Conservation (phyloP, 1,140 invertebrate genomes). For the Lethocerus indicus region DNA sequence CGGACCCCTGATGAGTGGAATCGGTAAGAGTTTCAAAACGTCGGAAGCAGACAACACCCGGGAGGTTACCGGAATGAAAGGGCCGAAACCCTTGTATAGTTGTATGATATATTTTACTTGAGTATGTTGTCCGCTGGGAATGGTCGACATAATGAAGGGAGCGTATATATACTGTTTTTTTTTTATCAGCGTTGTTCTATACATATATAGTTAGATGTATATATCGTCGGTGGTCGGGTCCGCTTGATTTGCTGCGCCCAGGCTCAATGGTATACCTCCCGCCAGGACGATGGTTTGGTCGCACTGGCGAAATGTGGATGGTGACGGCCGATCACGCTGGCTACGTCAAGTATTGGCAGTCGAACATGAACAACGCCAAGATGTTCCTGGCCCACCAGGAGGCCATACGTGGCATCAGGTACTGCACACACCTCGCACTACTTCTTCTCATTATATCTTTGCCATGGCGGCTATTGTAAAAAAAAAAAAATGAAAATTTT, state of each 20-base stretch:
- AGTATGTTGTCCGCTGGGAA: no score
- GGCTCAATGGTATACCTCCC: conserved; percentile 95
- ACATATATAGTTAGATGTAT: no score
- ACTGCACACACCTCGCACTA: conserved; percentile 22
- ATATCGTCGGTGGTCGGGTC: no score
- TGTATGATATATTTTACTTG: no score
- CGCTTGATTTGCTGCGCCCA: no score
- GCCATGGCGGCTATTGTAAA: neutral
- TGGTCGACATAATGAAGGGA: no score
- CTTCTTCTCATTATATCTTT: conserved; percentile 20
- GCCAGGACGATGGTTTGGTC: conserved; percentile 99
- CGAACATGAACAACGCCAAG: conserved; percentile 99
- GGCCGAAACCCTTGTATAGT: no score
- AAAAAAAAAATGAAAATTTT: conserved; percentile 5
- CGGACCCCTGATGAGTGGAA: no score
- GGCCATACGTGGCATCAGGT: conserved; percentile 95
- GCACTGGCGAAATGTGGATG: conserved; percentile 98
- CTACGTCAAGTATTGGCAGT: conserved; percentile 99
- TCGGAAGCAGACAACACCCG: no score
- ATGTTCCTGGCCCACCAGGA: conserved; percentile 99
- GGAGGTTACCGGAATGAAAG: no score
- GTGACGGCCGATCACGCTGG: conserved; percentile 97
- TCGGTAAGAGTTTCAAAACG: no score
- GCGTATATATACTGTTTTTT: no score
- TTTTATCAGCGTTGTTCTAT: neutral